Base-by-base conservation (phyloP, 2,888 invertebrate species). In the Mythimna vitellina region DNA sequence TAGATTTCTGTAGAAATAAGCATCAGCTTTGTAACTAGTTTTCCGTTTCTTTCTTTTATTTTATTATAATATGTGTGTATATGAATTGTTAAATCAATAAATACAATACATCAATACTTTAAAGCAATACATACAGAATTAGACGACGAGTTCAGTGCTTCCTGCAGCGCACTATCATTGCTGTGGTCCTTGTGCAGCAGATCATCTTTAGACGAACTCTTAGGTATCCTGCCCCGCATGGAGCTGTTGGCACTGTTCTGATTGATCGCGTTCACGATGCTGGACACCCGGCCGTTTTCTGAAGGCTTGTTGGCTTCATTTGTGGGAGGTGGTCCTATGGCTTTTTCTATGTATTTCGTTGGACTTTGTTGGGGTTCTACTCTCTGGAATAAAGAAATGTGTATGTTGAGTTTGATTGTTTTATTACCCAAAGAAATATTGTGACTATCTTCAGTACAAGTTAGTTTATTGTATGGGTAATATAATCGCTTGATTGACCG, bases 361-460 rank as follows among this genome's bases (percentile, higher is more conserved):
- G 96, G 94, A 89, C 94, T 96, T 70, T 93, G 94, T 71, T 96
- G 96, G 58, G 96, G 94, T 80, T 96, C 96, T 73, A 95, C 93
- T 86, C 95, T 93, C 96, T 96, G 90, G 9, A 91, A 92, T 66
- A 35, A 57, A 65, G 53, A 1, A 12, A 57, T 12, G 22, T 3
- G 8, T 17, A 6, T 49, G 5, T 14, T 58, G 4, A 29, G 12
- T 58, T 38, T n/a, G 1, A 10, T 49, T 29, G 12, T 57, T 69
- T 42, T 38, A 25, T 14, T 53, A 22, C 10, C 10, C 2, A 53
- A 22, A 22, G 9, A 53, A 53, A 53, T n/a, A 1, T 51, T n/a
- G 49, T 51, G 1, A 51, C 8, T 3, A n/a, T 51, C n/a, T 51
- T 51, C 20, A 49, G 17, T 46, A 46, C 17, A 46, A 5, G 7